A percentile compares a stretch with the other conserved stretches of the same genome.
phyloP scores from a whole-genome alignment of 2,888 invertebrate genomes.

The Apamea sordens region DNA sequence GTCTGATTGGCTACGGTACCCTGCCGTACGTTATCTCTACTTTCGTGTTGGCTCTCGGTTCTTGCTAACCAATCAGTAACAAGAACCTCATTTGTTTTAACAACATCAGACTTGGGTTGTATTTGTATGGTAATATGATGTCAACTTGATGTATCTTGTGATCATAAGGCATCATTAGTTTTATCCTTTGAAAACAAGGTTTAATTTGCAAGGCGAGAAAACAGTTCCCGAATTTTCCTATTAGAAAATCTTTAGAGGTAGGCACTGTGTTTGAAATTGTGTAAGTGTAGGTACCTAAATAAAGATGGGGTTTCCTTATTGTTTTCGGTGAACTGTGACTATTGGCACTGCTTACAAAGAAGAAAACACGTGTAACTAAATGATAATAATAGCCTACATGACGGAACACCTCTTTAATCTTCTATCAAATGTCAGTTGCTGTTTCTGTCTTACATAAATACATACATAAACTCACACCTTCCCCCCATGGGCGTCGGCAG shows the following conservation, averaged over 20 bases:
- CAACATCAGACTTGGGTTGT: not conserved
- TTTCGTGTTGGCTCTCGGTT: conserved; percentile 39
- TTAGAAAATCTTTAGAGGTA: not conserved
- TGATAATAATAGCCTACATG: not conserved
- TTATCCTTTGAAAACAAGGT: not conserved
- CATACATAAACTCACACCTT: too few species aligned
- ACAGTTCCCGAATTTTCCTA: not conserved
- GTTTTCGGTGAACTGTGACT: not conserved
- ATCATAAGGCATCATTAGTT: conserved; percentile 1
- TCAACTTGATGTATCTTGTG: conserved; percentile 23
- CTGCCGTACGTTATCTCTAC: conserved; percentile 49
- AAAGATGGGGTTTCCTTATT: not conserved
- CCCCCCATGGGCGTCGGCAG: not conserved
- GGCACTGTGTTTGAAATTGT: not conserved
- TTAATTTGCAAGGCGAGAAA: not conserved
- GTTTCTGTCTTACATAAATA: not conserved
- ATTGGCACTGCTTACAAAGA: not conserved
- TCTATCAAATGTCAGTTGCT: not conserved
- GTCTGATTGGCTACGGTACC: conserved; percentile 55
- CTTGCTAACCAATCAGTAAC: conserved; percentile 45
- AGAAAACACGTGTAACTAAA: not conserved
- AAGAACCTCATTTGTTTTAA: conserved; percentile 52
- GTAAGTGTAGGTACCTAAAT: not conserved
- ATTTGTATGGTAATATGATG: conserved; percentile 23
- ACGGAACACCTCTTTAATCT: not conserved